Conservation (phyloP, 35 echinoderm and acorn worm species). For the Stichopus chloronotus region DNA sequence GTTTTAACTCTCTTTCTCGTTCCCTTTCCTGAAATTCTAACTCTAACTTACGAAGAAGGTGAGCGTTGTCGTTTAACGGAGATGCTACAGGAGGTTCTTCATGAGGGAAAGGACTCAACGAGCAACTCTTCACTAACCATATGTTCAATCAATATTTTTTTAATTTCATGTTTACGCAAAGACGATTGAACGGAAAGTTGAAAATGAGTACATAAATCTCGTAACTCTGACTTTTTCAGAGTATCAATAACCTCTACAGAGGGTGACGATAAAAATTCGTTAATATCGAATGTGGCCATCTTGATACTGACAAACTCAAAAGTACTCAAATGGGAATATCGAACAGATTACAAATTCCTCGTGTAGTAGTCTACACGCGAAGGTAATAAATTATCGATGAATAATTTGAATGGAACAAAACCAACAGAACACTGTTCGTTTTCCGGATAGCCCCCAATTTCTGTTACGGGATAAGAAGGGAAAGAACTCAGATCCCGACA, state of each 20-base stretch:
- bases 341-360: background rate
- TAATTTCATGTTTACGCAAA: background rate
- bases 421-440: background rate
- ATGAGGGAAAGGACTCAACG: background rate
- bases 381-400: background rate
- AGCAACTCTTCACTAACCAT: background rate
- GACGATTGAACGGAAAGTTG: background rate
- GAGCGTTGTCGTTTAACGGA: too few relatives aligned
- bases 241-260: constrained; percentile 9
- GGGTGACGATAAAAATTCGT: constrained; percentile 18
- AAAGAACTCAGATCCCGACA: too few relatives aligned
- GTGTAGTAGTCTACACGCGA: background rate
- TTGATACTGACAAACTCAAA: background rate
- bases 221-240: constrained; percentile 4
- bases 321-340: background rate
- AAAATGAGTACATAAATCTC: background rate
- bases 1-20: background rate
- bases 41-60: background rate
- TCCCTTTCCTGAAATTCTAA: background rate
- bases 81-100: background rate
- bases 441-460: constrained; percentile 9
- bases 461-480: background rate
- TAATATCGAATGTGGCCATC: background rate
- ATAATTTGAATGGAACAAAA: background rate
- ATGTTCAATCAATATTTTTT: background rate